Conservation (phyloP, 2,797 vertebrate genomes). For the Sebastes hubbsi region DNA sequence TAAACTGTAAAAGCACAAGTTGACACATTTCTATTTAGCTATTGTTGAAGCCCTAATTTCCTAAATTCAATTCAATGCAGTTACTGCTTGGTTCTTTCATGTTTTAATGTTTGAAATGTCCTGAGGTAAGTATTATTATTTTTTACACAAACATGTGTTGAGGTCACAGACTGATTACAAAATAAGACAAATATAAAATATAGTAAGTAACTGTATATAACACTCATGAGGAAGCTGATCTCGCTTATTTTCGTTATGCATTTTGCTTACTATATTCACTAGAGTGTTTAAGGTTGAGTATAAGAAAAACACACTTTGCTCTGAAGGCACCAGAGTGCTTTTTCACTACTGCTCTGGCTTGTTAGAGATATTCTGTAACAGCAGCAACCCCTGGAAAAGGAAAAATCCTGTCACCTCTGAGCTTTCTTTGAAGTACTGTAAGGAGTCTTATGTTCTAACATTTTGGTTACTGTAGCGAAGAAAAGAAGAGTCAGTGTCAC, state of each 20-base stretch:
- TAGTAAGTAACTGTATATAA: not conserved
- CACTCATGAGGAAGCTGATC: not conserved
- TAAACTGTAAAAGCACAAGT: not conserved
- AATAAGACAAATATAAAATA: not conserved
- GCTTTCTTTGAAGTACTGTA: not conserved
- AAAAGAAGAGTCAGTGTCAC: constrained; percentile 35
- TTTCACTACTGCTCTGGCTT: not conserved
- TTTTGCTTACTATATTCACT: not conserved
- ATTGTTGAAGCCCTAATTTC: not conserved
- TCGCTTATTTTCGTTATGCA: not conserved
- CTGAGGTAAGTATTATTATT: not conserved
- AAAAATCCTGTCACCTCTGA: not conserved
- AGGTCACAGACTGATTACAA: not conserved
- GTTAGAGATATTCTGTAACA: not conserved
- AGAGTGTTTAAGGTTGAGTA: not conserved
- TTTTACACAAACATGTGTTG: not conserved
- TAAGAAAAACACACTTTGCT: not conserved
- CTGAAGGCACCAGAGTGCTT: not conserved
- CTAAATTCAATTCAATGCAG: not conserved
- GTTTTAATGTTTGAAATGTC: not conserved
- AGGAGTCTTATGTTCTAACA: not conserved
- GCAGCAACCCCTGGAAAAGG: not conserved
- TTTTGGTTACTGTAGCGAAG: not conserved
- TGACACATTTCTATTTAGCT: not conserved
- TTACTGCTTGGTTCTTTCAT: not conserved